phyloP scores from a whole-genome alignment of 2,797 vertebrate genomes.

The Brachyalestes nurse region DNA sequence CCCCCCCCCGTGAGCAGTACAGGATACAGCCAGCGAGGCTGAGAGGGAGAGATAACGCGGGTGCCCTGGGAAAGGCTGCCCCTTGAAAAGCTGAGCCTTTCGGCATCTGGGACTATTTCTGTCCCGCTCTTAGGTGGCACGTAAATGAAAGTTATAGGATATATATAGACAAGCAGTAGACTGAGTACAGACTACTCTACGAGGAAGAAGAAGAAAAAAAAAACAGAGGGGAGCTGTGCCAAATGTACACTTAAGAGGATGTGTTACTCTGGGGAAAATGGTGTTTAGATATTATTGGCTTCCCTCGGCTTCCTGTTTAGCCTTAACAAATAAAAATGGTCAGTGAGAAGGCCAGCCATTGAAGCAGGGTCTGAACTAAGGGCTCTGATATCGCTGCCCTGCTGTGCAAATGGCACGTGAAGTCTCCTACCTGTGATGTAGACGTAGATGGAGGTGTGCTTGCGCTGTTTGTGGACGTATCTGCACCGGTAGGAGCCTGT shows the following conservation, averaged over 20 bases:
- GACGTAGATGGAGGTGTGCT: slow-evolving; percentile 83
- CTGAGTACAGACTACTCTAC: background rate
- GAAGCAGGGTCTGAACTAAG: slow-evolving; percentile 8
- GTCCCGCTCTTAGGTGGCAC: slow-evolving; percentile 71
- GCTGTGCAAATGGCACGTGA: background rate
- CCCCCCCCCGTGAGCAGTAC: slow-evolving; percentile 74
- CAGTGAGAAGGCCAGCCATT: slow-evolving; percentile 39
- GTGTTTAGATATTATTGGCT: slow-evolving; percentile 78
- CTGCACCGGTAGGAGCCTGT: slow-evolving; percentile 90
- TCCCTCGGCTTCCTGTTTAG: slow-evolving; percentile 77
- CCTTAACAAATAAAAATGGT: slow-evolving; percentile 66
- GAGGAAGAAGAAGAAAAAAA: slow-evolving; percentile 35
- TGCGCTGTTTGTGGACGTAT: slow-evolving; percentile 76
- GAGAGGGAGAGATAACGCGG: slow-evolving; percentile 79
- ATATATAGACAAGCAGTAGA: slow-evolving; percentile 71
- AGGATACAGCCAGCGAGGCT: slow-evolving; percentile 83
- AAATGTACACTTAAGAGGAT: slow-evolving; percentile 74
- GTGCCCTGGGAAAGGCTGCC: slow-evolving; percentile 85
- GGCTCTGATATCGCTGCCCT: background rate
- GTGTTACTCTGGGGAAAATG: slow-evolving; percentile 73
- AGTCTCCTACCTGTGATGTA: slow-evolving; percentile 91
- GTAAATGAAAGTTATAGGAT: slow-evolving; percentile 79
- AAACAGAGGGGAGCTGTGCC: slow-evolving; percentile 61
- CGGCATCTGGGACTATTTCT: slow-evolving; percentile 79
- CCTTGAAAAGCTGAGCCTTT: slow-evolving; percentile 75